Base-by-base conservation (phyloP, 2,113 vertebrate genomes). In the Nibea coibor region DNA sequence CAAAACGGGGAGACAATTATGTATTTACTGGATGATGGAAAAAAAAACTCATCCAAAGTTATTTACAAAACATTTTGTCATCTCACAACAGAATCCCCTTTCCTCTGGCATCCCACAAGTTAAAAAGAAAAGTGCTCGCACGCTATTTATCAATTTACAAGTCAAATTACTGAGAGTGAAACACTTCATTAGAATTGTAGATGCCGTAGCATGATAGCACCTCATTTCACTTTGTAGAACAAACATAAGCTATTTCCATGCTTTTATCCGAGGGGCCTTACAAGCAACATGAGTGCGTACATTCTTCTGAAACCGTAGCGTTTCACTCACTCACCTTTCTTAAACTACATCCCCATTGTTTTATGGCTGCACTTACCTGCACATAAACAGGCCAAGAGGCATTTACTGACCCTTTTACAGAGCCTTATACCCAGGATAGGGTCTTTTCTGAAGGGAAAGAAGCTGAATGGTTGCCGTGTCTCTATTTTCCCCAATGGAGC, bases 181-280 rank as follows among this genome's bases (percentile, higher is more conserved):
- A 82, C 73, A 75, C 72, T 87, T 85, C 65, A 90, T 92, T 92
- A 84, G 84, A 90, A 82, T 93, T 91, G 79, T 87, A 93, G 79
- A 91, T 91, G 74, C 47, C 48, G 74, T 71, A 80, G 84, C 79
- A 84, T 77, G 84, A 88, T 87, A 86, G 75, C 72, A 72, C 65
- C 78, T 85, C 54, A 42, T 81, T 87, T 82, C 45, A 67, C 53
- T 69, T 68, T 63, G 72, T 51, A 67, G 68, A 83, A 68, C 65
- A 81, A 88, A 81, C 54, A 72, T 19, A 61, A 53, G 53, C 61
- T 53, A 15, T 83, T 84, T 76, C 1, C 51, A 50, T 4, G 43
- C 75, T 81, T 88, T 89, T 80, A 81, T 84, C 8, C 26, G 16
- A 75, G 48, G 31, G 70, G 68, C 56, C 39, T 61, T 43, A 47